Evolutionary conservation across 2,797 vertebrate species (phyloP).

Genomic region (Leptodactylus fallax): DNA sequence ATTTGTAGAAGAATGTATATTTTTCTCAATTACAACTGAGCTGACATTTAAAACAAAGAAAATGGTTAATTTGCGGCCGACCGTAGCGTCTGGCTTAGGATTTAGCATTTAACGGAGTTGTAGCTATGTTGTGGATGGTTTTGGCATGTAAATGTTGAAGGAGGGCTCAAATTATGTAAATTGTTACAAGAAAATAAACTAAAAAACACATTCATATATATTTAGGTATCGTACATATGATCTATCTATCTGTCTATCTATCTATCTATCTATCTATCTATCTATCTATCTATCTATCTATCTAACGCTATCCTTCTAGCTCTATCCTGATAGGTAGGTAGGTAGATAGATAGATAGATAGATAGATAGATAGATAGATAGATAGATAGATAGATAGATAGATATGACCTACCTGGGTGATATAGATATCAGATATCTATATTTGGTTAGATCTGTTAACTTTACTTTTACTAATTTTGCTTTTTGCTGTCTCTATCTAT

Average conservation of each 20-base stretch:
- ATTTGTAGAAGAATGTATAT: not conserved
- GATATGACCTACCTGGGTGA: no score
- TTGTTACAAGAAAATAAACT: not conserved
- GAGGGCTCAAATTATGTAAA: not conserved
- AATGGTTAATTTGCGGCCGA: not conserved
- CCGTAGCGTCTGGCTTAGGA: not conserved
- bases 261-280: no score
- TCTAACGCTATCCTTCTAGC: no score
- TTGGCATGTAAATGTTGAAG: not conserved
- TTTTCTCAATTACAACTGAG: conserved; percentile 11
- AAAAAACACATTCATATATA: not conserved
- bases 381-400: not conserved
- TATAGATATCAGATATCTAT: no score
- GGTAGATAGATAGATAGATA: not conserved
- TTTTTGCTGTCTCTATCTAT: no score
- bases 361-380: not conserved
- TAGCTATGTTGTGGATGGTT: not conserved
- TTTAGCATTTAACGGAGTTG: not conserved
- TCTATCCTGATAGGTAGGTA: not conserved
- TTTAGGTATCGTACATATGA: no score
- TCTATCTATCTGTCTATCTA: no score
- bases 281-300: no score
- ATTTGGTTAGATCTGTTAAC: no score
- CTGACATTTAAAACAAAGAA: conserved; percentile 11
- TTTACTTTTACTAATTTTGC: no score